Base-by-base conservation (phyloP, 1,140 invertebrate species). In the Drosophila neocordata region DNA sequence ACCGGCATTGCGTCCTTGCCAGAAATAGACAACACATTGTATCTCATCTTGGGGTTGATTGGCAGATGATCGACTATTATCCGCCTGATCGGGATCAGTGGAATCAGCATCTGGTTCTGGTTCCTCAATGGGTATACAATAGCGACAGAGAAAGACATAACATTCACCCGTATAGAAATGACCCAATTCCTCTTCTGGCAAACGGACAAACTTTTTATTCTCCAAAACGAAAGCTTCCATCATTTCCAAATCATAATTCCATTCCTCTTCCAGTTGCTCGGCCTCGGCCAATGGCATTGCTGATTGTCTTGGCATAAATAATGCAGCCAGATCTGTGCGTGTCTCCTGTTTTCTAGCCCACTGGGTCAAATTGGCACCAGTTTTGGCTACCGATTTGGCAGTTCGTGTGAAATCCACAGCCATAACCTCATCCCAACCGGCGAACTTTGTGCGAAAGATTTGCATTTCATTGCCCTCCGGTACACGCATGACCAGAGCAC, bases 221-320 rank as follows among this genome's bases (percentile, higher is more conserved):
- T 99, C 98, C 53, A 99, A 93, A n/a, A 99, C 98, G 93, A 99
- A 99, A 1, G 97, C 94, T 93, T 99, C 98, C 97, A 99, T 99
- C 37, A 96, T 95, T 90, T 99, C 98, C 56, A 99, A 93, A 92
- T 99, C 98, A 70, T 98, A 97, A 92, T 98, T 98, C 96, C 97
- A 99, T 79, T 98, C 97, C 76, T 96, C 96, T 91, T 98, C 96
- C 20, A 99, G 92, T 79, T 97, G 96, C 77, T 96, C 95, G 1
- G 98, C 98, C 93, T 99, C 98, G 24, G 94, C 92, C 34, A 94
- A 92, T 0, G 95, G 93, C 95, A 99, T 98, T 0, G 96, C 90
- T 6, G 97, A 96, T 92, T 99, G 98, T 5, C 99, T 93, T 0
- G 98, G 97, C 90, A 97, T 98, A 92, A 99, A 99, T 1, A 99